Conservation (phyloP, 2,797 vertebrate genomes). For the Microchirus variegatus region DNA sequence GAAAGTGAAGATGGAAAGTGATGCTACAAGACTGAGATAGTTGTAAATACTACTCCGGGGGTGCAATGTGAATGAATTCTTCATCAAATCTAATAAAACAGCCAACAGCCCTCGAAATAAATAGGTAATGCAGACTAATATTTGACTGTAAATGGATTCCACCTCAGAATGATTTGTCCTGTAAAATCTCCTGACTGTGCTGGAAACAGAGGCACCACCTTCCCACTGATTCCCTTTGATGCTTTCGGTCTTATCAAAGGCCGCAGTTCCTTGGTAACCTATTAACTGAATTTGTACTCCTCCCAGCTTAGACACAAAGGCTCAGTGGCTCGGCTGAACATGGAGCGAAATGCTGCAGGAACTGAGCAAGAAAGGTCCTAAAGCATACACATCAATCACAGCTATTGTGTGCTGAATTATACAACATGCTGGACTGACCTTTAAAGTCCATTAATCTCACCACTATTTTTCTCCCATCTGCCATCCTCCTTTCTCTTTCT, state of each 20-base stretch:
- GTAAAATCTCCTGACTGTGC: constrained; percentile 14
- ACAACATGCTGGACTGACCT: constrained; percentile 81
- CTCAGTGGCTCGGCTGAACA: constrained; percentile 48
- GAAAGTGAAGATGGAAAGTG: constrained; percentile 37
- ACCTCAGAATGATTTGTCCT: constrained; percentile 20
- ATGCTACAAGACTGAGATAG: constrained; percentile 3
- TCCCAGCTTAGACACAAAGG: constrained; percentile 68
- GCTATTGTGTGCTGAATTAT: constrained; percentile 81
- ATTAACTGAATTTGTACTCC: constrained; percentile 66
- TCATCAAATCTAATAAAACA: constrained; percentile 10
- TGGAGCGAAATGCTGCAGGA: constrained; percentile 50
- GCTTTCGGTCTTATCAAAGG: constrained; percentile 66
- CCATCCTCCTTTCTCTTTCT: constrained; percentile 50
- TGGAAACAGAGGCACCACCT: constrained; percentile 38
- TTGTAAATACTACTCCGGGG: background rate
- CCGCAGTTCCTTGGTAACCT: constrained; percentile 63
- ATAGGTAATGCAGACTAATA: background rate
- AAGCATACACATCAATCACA: constrained; percentile 79
- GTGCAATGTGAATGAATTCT: background rate
- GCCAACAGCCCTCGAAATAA: constrained; percentile 2
- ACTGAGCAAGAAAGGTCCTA: constrained; percentile 63
- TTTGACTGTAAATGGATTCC: constrained; percentile 9
- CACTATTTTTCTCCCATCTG: constrained; percentile 77
- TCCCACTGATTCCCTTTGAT: constrained; percentile 51
- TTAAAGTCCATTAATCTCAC: constrained; percentile 82